Evolutionary conservation across 2,113 vertebrate genomes (phyloP).

Genomic region (Pelvicachromis taeniatus): DNA sequence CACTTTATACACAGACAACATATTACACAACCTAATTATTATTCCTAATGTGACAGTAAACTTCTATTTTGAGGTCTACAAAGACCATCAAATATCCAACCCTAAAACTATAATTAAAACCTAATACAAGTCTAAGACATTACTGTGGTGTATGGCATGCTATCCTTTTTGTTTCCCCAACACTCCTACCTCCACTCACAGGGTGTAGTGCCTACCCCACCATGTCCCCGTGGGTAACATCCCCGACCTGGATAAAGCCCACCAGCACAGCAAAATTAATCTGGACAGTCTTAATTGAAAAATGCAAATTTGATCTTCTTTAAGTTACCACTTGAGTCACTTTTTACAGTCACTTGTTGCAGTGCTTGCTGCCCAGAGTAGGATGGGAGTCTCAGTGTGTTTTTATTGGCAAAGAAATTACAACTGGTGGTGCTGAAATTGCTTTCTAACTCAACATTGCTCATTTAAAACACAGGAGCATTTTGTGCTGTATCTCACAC

Average conservation of each 20-base stretch:
- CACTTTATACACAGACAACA: background rate
- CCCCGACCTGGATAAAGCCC: background rate
- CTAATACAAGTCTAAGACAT: background rate
- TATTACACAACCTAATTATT: background rate
- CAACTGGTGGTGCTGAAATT: background rate
- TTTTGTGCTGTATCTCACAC: background rate
- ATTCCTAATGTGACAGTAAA: background rate
- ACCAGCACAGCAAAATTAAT: background rate
- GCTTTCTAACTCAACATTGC: background rate
- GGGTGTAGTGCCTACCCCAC: background rate
- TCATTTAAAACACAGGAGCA: background rate
- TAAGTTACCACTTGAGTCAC: background rate
- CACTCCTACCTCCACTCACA: background rate
- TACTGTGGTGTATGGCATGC: fast-evolving
- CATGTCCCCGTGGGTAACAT: fast-evolving
- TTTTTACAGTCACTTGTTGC: background rate
- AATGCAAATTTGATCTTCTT: background rate
- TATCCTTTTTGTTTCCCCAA: background rate
- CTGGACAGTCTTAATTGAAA: background rate
- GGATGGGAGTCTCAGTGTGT: background rate
- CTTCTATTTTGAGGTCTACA: background rate
- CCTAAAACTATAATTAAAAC: background rate
- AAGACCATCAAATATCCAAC: background rate
- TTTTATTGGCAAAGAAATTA: background rate
- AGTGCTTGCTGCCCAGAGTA: background rate